phyloP scores from a whole-genome alignment of 1,140 invertebrate species.

The Tetraneura akinire region DNA sequence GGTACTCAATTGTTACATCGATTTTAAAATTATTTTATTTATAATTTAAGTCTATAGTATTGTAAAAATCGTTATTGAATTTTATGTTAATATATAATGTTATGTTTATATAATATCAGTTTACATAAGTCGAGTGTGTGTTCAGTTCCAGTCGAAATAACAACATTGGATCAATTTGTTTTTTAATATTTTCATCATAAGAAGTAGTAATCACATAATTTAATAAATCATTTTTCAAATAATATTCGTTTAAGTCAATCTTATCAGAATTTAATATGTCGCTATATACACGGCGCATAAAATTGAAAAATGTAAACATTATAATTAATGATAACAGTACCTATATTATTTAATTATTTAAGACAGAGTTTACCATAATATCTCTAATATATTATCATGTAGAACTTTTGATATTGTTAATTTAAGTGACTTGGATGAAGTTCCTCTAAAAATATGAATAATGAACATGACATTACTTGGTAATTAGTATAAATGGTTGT shows the following conservation, averaged over 20 bases:
- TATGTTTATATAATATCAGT: too few species aligned
- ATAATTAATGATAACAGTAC: too few species aligned
- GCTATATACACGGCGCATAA: not conserved
- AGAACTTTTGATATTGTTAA: not conserved
- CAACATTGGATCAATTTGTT: conserved; percentile 12
- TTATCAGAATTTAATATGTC: not conserved
- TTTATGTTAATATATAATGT: too few species aligned
- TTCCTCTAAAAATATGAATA: not conserved
- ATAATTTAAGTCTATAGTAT: too few species aligned
- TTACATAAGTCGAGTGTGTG: not conserved
- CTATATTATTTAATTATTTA: too few species aligned
- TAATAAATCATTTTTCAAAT: conserved; percentile 28
- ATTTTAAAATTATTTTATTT: too few species aligned
- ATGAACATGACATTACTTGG: too few species aligned
- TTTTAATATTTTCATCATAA: not conserved
- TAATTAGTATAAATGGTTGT: too few species aligned
- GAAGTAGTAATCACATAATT: not conserved
- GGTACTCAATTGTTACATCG: too few species aligned
- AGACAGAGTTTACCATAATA: conserved; percentile 1
- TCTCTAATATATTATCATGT: conserved; percentile 29
- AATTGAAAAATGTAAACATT: not conserved
- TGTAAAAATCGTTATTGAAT: too few species aligned
- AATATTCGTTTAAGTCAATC: not conserved
- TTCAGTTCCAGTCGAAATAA: conserved; percentile 25
- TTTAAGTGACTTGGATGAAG: not conserved